A percentile compares a stretch with the other conserved stretches of the same genome.
phyloP scores from a whole-genome alignment of 2,888 invertebrate genomes.

The Psococerastis gibbosa region DNA sequence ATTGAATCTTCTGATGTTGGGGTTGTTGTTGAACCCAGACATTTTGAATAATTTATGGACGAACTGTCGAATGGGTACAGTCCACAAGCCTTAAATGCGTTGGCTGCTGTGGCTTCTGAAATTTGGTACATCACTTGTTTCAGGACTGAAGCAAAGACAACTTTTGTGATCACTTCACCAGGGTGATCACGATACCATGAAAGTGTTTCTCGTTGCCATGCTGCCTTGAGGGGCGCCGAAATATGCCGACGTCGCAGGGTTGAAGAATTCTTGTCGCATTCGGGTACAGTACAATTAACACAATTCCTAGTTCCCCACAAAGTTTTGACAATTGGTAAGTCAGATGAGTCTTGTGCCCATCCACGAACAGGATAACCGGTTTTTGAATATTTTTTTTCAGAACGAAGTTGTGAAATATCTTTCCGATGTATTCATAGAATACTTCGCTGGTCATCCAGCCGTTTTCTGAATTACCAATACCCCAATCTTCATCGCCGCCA shows the following conservation, averaged over 20 bases:
- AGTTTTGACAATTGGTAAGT: conserved; percentile 17
- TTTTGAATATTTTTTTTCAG: background rate
- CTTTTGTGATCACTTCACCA: background rate
- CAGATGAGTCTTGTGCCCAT: conserved; percentile 15
- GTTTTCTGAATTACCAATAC: conserved; percentile 23
- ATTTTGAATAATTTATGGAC: background rate
- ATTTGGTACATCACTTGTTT: background rate
- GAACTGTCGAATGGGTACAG: background rate
- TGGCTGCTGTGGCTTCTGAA: background rate
- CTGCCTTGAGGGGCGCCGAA: background rate
- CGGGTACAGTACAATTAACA: conserved; percentile 20
- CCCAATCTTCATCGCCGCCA: conserved; percentile 20
- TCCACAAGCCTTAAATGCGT: background rate
- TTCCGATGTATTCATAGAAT: conserved; percentile 11
- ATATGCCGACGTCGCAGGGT: conserved; percentile 18
- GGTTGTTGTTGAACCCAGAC: too few species aligned
- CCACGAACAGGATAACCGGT: conserved; percentile 12
- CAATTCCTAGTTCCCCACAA: conserved; percentile 19
- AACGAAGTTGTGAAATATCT: conserved; percentile 9
- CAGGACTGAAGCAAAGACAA: background rate
- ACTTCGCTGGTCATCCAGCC: conserved; percentile 12
- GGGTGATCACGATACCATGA: background rate
- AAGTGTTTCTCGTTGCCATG: background rate
- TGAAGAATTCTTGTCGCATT: conserved; percentile 20
- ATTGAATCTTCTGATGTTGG: too few species aligned